These are phyloP conservation scores for Drosophila nigritarsus DNA, from an alignment of 2,888 invertebrate genomes.

Conservation along the genomic window DNA sequence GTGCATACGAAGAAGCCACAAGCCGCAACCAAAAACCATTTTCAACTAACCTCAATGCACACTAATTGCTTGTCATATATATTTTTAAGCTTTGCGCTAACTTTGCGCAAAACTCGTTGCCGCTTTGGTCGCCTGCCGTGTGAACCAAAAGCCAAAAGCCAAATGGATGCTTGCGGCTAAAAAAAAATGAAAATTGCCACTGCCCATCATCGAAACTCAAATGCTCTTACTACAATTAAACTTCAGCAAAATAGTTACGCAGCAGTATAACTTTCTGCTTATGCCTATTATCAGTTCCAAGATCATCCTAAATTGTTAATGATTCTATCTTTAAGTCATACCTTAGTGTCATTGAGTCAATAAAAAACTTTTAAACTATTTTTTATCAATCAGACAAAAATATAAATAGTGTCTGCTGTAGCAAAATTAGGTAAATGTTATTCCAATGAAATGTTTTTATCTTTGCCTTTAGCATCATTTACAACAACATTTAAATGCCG, in stretches of 20 bases:
- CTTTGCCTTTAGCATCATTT: not conserved
- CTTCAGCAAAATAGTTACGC: not conserved
- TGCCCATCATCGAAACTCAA: not conserved
- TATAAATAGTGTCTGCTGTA: not conserved
- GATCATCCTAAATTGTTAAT: not conserved
- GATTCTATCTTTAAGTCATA: not conserved
- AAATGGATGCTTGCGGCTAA: constrained; percentile 68
- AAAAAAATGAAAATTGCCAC: constrained; percentile 6
- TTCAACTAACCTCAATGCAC: constrained; percentile 79
- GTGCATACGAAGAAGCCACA: constrained; percentile 26
- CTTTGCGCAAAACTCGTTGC: constrained; percentile 71
- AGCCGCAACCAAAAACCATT: constrained; percentile 64
- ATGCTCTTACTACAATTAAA: constrained; percentile 43
- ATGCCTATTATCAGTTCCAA: not conserved
- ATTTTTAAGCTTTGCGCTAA: constrained; percentile 65
- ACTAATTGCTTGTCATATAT: constrained; percentile 78
- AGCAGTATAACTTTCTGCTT: not conserved
- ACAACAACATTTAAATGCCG: not conserved
- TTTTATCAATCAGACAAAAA: not conserved
- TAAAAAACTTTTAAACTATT: no score
- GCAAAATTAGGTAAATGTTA: not conserved
- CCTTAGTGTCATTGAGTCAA: no score
- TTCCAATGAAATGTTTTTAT: not conserved
- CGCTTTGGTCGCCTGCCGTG: constrained; percentile 68
- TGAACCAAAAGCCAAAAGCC: constrained; percentile 79